These are phyloP conservation scores for Dendrophyllia cribrosa DNA, from an alignment of 64 coral and sea anemone genomes.

Conservation along the genomic window DNA sequence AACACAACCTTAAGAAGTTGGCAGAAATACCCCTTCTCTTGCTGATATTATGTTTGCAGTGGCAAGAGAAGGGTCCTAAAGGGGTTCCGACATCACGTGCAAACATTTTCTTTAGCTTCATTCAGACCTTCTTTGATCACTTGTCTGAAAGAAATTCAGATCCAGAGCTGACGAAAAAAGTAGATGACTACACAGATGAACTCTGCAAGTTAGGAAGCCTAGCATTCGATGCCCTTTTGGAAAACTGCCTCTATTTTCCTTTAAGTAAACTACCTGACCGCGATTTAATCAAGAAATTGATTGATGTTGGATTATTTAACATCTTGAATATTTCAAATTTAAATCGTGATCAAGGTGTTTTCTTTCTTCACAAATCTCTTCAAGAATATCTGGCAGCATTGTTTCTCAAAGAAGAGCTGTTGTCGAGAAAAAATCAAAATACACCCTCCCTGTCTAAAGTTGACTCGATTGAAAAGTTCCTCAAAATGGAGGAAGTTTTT, in stretches of 20 bases:
- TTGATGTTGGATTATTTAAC: background rate
- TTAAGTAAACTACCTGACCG: background rate
- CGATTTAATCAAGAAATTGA: background rate
- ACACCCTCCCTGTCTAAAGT: background rate
- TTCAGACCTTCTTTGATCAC: slow-evolving; percentile 30
- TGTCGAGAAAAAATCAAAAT: background rate
- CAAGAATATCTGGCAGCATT: slow-evolving; percentile 27
- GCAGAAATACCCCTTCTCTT: slow-evolving; percentile 57
- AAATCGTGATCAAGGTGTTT: slow-evolving; percentile 2
- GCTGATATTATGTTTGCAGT: slow-evolving; percentile 42
- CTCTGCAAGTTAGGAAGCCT: background rate
- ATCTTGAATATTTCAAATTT: background rate
- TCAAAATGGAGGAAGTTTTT: background rate
- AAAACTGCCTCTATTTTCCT: background rate
- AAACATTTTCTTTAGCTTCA: background rate
- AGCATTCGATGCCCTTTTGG: background rate
- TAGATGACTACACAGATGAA: background rate
- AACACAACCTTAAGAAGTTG: background rate
- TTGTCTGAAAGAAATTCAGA: background rate
- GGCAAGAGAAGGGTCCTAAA: slow-evolving; percentile 15
- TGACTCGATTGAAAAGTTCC: background rate
- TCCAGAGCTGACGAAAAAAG: background rate
- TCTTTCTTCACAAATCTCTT: slow-evolving; percentile 36
- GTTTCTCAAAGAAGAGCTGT: background rate
- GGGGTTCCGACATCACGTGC: background rate